Evolutionary conservation across 2,113 vertebrate genomes (phyloP).

Genomic region (Casuarius casuarius): DNA sequence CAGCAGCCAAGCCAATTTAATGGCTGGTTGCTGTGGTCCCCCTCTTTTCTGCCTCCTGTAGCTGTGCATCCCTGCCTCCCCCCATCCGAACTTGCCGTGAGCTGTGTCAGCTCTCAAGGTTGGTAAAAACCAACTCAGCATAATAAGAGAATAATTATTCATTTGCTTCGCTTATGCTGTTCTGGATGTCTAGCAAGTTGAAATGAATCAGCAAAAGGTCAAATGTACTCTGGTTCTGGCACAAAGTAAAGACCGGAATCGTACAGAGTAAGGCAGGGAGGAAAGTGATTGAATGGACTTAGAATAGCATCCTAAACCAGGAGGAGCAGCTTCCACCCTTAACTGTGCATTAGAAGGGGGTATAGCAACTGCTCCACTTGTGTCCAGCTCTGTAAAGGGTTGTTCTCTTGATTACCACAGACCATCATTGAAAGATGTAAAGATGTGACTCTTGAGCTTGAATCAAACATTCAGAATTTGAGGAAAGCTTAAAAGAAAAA

Average conservation of each 20-base stretch:
- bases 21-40: background rate
- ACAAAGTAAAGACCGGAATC: background rate
- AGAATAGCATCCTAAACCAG: background rate
- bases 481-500: background rate
- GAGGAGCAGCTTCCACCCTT: background rate
- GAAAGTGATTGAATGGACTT: background rate
- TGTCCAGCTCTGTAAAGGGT: background rate
- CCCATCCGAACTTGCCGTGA: background rate
- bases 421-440: background rate
- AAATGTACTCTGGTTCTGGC: background rate
- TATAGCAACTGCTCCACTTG: background rate
- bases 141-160: background rate
- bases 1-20: background rate
- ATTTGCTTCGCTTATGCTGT: background rate
- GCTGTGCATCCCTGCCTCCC: background rate
- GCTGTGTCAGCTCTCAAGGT: background rate
- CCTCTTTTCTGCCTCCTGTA: background rate
- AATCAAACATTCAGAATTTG: background rate
- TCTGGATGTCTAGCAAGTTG: background rate
- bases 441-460: background rate
- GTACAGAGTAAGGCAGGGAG: background rate
- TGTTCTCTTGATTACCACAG: background rate
- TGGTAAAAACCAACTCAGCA: fast-evolving
- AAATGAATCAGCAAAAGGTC: background rate
- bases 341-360: background rate